Percentiles rank a stretch among this genome's conserved stretches.
These are phyloP conservation scores for Trichogramma evanescens DNA, from an alignment of 2,888 invertebrate species.

Conservation along the genomic window DNA sequence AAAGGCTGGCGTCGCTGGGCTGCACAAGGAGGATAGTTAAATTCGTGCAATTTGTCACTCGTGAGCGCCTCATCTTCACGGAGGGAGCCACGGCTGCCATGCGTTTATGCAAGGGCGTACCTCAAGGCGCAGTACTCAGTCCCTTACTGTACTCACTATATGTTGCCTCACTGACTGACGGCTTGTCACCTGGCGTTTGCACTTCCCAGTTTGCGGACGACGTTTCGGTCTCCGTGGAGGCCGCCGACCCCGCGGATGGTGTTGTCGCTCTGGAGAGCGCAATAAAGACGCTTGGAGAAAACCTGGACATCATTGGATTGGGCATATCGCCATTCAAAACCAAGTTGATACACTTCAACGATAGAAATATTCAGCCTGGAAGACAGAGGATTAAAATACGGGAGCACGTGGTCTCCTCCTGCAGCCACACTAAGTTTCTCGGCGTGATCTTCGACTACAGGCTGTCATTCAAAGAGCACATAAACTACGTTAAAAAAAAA, in stretches of 20 bases:
- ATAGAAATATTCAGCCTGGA: constrained; percentile 3
- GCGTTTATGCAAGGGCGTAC: constrained; percentile 1
- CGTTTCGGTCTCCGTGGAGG: constrained; percentile 4
- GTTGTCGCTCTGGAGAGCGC: background rate
- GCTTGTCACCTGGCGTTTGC: no score
- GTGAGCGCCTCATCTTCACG: no score
- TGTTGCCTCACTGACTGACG: no score
- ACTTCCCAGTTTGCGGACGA: constrained; percentile 9
- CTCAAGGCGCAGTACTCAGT: no score
- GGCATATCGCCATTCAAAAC: background rate
- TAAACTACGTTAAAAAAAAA: background rate
- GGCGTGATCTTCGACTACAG: no score
- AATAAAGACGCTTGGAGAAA: no score
- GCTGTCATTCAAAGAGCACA: no score
- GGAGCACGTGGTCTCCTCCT: constrained; percentile 1
- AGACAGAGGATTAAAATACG: background rate
- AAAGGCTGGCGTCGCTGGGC: background rate
- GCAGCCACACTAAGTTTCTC: background rate
- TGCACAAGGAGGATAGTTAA: no score
- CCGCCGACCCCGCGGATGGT: background rate
- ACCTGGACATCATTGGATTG: no score
- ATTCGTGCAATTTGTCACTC: no score
- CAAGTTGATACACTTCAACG: constrained; percentile 1
- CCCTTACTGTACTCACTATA: no score
- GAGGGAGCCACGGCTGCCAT: background rate